phyloP scores from a whole-genome alignment of 2,113 vertebrate genomes.

The Hemiscyllium ocellatum region DNA sequence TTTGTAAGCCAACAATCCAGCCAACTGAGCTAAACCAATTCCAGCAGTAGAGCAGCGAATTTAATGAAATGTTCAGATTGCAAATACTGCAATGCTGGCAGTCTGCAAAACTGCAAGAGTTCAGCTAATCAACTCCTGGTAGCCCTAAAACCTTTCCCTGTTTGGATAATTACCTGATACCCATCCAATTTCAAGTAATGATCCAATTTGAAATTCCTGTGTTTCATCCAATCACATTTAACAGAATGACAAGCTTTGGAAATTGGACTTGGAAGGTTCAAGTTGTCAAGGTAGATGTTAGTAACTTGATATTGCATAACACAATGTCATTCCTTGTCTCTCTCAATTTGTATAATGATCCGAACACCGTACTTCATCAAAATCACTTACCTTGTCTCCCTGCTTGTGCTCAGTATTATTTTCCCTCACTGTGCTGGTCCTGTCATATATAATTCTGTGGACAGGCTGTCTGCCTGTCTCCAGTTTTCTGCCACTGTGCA shows the following conservation, averaged over 20 bases:
- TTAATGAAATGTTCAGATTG: neutral
- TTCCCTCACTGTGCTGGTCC: neutral
- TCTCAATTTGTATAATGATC: neutral
- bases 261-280: neutral
- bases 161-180: neutral
- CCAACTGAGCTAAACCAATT: too few relatives aligned
- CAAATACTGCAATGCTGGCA: neutral
- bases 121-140: neutral
- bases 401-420: neutral
- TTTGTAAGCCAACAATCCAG: too few relatives aligned
- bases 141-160: neutral
- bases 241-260: neutral
- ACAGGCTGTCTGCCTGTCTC: neutral
- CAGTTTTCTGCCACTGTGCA: neutral
- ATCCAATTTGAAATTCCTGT: neutral
- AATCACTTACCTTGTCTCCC: neutral
- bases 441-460: neutral
- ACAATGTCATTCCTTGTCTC: neutral
- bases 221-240: neutral
- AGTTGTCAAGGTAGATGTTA: neutral
- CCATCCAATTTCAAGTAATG: neutral
- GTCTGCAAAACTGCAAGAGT: neutral
- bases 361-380: neutral
- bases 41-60: neutral
- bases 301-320: neutral